phyloP scores from a whole-genome alignment of 2,113 vertebrate species.

The Stictonetta naevosa region DNA sequence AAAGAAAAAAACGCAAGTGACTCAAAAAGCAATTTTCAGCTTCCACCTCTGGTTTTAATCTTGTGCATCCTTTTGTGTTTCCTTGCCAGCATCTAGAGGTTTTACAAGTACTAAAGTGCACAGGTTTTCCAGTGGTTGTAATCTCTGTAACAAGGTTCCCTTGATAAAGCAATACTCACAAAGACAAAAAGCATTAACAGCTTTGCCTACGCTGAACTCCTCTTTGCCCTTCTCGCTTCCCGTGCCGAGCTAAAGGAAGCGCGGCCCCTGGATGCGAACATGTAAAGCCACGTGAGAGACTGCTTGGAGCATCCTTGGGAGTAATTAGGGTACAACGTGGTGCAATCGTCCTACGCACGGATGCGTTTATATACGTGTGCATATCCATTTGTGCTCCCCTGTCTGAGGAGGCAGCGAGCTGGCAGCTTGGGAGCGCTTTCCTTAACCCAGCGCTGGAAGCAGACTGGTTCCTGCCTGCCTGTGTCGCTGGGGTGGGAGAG shows the following conservation, averaged over 20 bases:
- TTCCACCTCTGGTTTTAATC: conserved; percentile 43
- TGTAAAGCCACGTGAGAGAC: accelerated
- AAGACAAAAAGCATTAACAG: neutral
- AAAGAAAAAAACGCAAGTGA: neutral
- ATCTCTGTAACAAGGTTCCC: accelerated
- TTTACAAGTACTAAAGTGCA: neutral
- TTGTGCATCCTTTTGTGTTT: neutral
- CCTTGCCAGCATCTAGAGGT: conserved; percentile 29
- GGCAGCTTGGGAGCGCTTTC: accelerated
- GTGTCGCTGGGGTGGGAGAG: neutral
- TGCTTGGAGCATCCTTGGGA: neutral
- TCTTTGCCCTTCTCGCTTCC: neutral
- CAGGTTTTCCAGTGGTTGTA: neutral
- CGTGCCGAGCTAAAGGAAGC: neutral
- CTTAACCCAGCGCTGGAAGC: accelerated
- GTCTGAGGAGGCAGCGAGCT: neutral
- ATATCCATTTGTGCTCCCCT: neutral
- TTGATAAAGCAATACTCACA: neutral
- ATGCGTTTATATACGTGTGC: accelerated
- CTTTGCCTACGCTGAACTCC: neutral
- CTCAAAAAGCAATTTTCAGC: neutral
- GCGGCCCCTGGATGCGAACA: neutral
- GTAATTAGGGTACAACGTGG: neutral
- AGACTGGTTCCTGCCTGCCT: neutral
- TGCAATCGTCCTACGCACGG: accelerated